These are phyloP conservation scores for Lissonota sp. DNA, from an alignment of 2,888 invertebrate genomes.

Conservation along the genomic window DNA sequence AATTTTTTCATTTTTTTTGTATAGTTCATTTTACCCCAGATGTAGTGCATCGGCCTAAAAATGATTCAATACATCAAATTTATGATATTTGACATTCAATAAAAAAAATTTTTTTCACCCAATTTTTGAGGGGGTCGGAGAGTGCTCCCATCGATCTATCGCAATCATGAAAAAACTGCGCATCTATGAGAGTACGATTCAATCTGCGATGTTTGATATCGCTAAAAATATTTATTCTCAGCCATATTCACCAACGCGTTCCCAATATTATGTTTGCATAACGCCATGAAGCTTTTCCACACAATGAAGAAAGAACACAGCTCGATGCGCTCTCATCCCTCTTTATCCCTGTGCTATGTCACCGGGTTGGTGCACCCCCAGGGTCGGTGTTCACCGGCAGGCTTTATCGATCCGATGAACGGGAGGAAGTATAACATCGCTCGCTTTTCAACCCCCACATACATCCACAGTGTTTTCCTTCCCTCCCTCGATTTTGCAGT, in stretches of 20 bases:
- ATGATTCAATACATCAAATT: no score
- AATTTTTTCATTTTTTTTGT: no score
- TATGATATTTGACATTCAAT: no score
- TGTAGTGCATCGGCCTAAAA: no score
- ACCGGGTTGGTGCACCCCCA: conserved; percentile 78
- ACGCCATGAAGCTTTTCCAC: conserved; percentile 14
- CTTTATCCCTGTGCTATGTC: conserved; percentile 22
- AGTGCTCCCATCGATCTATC: no score
- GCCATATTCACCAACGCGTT: not conserved
- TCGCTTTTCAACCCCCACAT: conserved; percentile 57
- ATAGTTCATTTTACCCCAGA: no score
- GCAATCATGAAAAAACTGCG: no score
- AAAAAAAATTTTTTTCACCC: no score
- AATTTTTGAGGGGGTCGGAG: not conserved
- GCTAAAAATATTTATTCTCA: no score
- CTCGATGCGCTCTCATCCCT: conserved; percentile 26
- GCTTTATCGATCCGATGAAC: conserved; percentile 78
- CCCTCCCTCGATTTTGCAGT: conserved; percentile 66
- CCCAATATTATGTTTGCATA: not conserved
- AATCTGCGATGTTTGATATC: no score
- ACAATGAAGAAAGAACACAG: conserved; percentile 61
- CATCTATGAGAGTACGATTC: no score
- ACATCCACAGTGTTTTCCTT: conserved; percentile 50
- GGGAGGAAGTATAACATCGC: conserved; percentile 35
- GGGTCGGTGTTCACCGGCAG: conserved; percentile 67